phyloP scores from a whole-genome alignment of 2,113 vertebrate genomes.

The Acrocephalus arundinaceus region DNA sequence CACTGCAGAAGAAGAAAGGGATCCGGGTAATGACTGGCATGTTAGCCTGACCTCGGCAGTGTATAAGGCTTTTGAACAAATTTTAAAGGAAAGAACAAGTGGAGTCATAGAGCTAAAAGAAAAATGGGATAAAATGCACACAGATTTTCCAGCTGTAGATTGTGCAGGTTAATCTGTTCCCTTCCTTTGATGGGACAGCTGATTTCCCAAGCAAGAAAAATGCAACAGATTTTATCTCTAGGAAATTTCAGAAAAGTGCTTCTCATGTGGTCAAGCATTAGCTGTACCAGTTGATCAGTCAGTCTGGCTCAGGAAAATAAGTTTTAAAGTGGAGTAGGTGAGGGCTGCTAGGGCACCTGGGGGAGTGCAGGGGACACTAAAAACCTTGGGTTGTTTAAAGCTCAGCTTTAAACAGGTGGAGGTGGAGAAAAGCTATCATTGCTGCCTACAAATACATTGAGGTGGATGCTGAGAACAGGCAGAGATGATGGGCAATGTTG shows the following conservation, averaged over 20 bases:
- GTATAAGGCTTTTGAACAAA: conserved; percentile 52
- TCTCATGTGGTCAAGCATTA: not conserved
- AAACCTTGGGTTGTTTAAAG: not conserved
- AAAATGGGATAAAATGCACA: conserved; percentile 35
- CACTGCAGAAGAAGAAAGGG: conserved; percentile 48
- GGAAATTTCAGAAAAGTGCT: not conserved
- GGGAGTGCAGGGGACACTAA: not conserved
- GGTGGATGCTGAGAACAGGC: not conserved
- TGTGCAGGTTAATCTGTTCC: conserved; percentile 41
- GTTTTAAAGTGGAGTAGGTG: not conserved
- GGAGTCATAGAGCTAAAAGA: conserved; percentile 10
- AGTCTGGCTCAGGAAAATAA: not conserved
- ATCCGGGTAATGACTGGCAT: conserved; percentile 43
- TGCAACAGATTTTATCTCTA: not conserved
- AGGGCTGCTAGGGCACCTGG: not conserved
- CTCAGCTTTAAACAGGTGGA: not conserved
- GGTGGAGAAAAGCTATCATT: not conserved
- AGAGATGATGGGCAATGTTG: not conserved
- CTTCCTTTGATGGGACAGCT: conserved; percentile 18
- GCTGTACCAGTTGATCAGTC: not conserved
- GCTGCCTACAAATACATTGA: not conserved
- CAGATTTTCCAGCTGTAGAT: conserved; percentile 25
- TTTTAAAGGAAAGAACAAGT: conserved; percentile 48
- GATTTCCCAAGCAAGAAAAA: conserved; percentile 28
- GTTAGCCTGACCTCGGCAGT: conserved; percentile 51